Base-by-base conservation (phyloP, 2,797 vertebrate genomes). In the Oreonectes daqikongensis region DNA sequence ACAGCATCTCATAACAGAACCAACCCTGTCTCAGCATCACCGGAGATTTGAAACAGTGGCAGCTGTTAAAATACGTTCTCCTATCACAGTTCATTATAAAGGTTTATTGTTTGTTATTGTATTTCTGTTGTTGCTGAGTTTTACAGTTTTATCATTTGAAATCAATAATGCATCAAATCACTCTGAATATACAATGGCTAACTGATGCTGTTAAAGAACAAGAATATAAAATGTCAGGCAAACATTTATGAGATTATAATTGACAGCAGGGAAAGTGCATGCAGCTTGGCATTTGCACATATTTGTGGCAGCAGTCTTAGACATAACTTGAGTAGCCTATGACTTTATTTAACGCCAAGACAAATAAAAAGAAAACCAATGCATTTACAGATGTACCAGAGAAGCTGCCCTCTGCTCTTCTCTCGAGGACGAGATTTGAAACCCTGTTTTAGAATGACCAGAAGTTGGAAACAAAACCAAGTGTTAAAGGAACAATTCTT, bases 161-260 rank as follows among this genome's bases (percentile, higher is more conserved):
- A 65, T 74, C 61, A 55, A 74, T 65, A 65, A 53, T 28, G 72
- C 40, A 40, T 53, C 61, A 17, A 17, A 12, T 75, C 44, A 44
- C 63, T 44, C 28, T 11, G 48, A 28, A n/a, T 60, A 65, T 52
- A n/a, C 59, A 72, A n/a, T 73, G 20, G 10, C 60, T 52, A 64
- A 30, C 50, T 55, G 24, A 24, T 55, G 48, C 64, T 38, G 38
- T 30, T 48, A 28, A 20, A 64, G 65, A 55, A n/a, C 35, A 44
- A 46, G 53, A 75, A 55, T 42, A 57, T 64, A 35, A 75, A 75
- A 75, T 69, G 46, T 79, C 71, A 75, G 57, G n/a, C 78, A 79
- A 73, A 69, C 78, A 74, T 75, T 69, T 75, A 74, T 69, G 35
- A 74, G 44, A 53, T 14, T 40, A 70, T 70, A 75, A 65, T 69